Evolutionary conservation across 1,140 invertebrate genomes (phyloP), one percentile per base, ranked within the genome.

Genomic region (Gonioctena quinquepunctata): DNA sequence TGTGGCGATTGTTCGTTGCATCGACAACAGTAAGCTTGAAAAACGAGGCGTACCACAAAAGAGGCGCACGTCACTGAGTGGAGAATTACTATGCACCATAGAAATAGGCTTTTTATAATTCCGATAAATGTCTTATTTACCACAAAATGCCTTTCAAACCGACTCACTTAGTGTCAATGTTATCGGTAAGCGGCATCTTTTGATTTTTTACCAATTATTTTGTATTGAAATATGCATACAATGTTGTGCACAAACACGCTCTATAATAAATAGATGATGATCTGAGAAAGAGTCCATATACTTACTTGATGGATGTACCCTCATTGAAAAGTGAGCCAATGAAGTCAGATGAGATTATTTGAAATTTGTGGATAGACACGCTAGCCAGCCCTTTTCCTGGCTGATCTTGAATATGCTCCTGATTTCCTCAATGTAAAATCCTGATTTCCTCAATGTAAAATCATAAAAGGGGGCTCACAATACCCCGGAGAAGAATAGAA

Each of bases 61-160:
- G 65, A 66, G 42, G 60, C 50, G 70, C 67, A 69, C 50, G 60
- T 66, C 67, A 62, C 63, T 73, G 48, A 70, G 42, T 5, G 16
- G 16, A 68, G 70, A 72, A 68, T 72, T 72, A 74, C 69, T 74
- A 74, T 74, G 69, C 72, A 74, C 72, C 61, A 74, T 74, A 74
- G 72, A 74, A 74, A 74, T 54, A 50, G 50, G 54, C 65, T 74
- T 74, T 74, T 74, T 74, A 71, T 69, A 48, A 71, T 71, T 74
- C 54, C 66, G 54, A 68, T 65, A 68, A 74, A 74, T 69, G 72
- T 74, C 72, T 74, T 71, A 71, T 74, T 74, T 74, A 74, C 50
- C 65, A 71, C 69, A 72, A 63, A 72, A 65, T 68, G 33, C 50
- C 61, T 61, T 61, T 33, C 18, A 61, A 28, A 28, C 25, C 22